phyloP scores from a whole-genome alignment of 1,140 invertebrate species.

The Drosophila suzukii region DNA sequence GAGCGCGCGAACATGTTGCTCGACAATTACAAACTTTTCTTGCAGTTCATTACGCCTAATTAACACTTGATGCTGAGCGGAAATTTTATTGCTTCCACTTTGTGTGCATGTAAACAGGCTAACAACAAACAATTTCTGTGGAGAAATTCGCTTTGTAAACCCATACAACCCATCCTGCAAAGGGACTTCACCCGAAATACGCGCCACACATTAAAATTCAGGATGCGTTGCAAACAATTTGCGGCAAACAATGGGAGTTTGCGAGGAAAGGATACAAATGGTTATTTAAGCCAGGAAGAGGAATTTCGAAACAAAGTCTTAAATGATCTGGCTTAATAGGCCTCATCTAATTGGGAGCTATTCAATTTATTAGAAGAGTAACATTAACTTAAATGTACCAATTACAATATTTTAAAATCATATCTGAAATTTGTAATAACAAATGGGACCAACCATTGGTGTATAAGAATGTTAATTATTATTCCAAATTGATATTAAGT shows the following conservation, averaged over 20 bases:
- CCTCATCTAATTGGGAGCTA: neutral
- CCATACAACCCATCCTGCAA: slow-evolving; percentile 14
- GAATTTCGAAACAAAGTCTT: neutral
- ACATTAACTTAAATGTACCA: neutral
- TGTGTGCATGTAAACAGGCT: slow-evolving; percentile 55
- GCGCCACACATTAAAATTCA: slow-evolving; percentile 73
- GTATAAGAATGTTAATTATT: too few relatives aligned
- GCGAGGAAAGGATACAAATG: slow-evolving; percentile 4
- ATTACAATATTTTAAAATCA: neutral
- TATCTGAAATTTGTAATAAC: neutral
- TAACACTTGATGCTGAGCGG: slow-evolving; percentile 71
- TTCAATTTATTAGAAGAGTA: neutral
- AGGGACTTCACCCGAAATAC: slow-evolving; percentile 4
- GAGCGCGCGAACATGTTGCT: slow-evolving; percentile 58
- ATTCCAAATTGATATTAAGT: too few relatives aligned
- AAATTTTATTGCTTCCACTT: slow-evolving; percentile 78
- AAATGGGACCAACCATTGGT: too few relatives aligned
- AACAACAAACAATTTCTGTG: slow-evolving; percentile 62
- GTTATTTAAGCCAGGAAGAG: neutral
- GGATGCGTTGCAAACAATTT: slow-evolving; percentile 69
- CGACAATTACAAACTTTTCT: slow-evolving; percentile 64
- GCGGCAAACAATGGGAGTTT: slow-evolving; percentile 21
- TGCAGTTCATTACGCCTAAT: slow-evolving; percentile 70
- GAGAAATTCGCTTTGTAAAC: slow-evolving; percentile 7
- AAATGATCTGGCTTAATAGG: neutral